Base-by-base conservation (phyloP, 2,888 invertebrate genomes). In the Hylaea fasciaria region DNA sequence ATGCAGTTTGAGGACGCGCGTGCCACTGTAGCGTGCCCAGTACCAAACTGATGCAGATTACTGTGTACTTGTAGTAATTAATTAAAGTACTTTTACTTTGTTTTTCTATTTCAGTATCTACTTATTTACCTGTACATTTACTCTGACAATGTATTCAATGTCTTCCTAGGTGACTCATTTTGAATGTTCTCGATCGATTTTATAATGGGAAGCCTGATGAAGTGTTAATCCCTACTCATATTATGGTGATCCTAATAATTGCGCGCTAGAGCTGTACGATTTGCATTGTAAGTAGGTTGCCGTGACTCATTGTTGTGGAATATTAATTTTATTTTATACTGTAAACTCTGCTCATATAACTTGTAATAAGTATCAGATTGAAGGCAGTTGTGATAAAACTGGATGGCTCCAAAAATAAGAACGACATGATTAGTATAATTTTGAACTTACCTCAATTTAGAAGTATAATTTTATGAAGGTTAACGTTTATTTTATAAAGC, bases 271-370 rank as follows among this genome's bases (percentile, higher is more conserved):
- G 62, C 64, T 71, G 67, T 64, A 54, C 47, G 50, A 69, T 57
- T 70, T 62, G 62, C 64, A 62, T 63, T 61, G 59, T 62, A 61
- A 60, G 57, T 64, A 57, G 40, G 55, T 35, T 52, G 35, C 53
- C 55, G 59, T 77, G 74, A 78, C 59, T 82, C 81, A 82, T 54
- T 17, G 57, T 72, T 73, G 72, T 74, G 73, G 74, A 74, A 82
- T 82, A 81, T 72, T 74, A 70, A 77, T 77, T 73, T 66, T 29
- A 69, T 57, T 45, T 62, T 45, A 58, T 67, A n/a, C n/a, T 39
- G 29, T 54, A 48, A n/a, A n/a, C n/a, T n/a, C n/a, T n/a, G n/a
- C n/a, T n/a, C n/a, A n/a, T 40, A 39, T 46, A 10, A 46, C 28
- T 53, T 11, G 13, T 8, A 45, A 35, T 17, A 12, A 8, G 11